Conservation (phyloP, 2,113 vertebrate species). For the Callithrix jacchus region DNA sequence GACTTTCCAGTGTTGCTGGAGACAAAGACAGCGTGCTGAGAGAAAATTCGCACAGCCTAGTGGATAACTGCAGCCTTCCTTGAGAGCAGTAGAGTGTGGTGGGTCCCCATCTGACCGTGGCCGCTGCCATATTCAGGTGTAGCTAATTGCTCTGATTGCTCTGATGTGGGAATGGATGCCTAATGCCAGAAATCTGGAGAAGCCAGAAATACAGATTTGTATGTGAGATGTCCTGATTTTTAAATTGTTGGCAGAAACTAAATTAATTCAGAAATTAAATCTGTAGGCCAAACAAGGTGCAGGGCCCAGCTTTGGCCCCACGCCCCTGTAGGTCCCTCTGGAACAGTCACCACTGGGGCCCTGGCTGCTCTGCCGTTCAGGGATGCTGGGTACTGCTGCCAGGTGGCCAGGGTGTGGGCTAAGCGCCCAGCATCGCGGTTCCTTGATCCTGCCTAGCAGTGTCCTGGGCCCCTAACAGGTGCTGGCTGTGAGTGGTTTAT, state of each 20-base stretch:
- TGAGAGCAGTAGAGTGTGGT: neutral
- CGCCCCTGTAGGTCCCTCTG: neutral
- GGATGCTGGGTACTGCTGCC: neutral
- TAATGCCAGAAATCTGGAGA: neutral
- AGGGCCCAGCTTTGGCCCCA: neutral
- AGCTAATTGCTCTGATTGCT: neutral
- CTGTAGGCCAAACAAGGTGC: neutral
- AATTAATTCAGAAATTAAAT: neutral
- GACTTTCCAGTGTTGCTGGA: neutral
- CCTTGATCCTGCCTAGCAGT: neutral
- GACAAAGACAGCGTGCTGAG: neutral
- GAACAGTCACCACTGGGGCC: neutral
- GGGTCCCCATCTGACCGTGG: neutral
- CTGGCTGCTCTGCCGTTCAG: neutral
- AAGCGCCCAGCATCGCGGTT: fast-evolving
- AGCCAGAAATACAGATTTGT: neutral
- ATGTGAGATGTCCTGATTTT: neutral
- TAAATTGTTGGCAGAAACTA: neutral
- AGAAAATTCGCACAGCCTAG: neutral
- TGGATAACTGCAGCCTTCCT: neutral
- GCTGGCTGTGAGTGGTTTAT: neutral
- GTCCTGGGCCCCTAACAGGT: neutral
- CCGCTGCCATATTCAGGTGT: neutral
- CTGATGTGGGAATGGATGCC: neutral
- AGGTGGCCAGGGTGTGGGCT: neutral